Evolutionary conservation across 2,797 vertebrate species (phyloP).

Genomic region (Momotus momota): DNA sequence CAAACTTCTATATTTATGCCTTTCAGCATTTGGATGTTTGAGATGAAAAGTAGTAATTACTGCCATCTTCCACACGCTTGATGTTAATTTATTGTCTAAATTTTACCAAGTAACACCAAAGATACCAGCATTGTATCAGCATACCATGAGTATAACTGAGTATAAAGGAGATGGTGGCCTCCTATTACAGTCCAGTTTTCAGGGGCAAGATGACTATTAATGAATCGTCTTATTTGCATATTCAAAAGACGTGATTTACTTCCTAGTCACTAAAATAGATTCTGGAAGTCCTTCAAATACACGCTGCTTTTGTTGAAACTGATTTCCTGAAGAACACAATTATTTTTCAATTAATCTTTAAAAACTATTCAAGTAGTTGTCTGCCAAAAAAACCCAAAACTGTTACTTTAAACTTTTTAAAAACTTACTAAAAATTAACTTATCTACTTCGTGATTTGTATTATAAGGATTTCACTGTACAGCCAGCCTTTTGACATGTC

Average conservation of each 20-base stretch:
- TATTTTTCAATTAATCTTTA: background rate
- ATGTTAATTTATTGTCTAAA: background rate
- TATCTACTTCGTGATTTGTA: background rate
- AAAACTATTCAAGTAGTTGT: background rate
- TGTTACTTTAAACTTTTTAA: background rate
- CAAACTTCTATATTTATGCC: background rate
- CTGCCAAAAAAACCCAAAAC: background rate
- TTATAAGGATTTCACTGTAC: background rate
- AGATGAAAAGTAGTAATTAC: background rate
- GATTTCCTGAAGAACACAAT: background rate
- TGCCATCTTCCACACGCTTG: background rate
- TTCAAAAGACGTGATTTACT: background rate
- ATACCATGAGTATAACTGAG: background rate
- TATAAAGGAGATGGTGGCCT: slow-evolving; percentile 6
- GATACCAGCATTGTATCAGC: background rate
- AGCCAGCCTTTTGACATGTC: background rate
- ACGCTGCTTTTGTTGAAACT: background rate
- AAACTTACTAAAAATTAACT: background rate
- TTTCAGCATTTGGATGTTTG: background rate
- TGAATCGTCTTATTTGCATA: background rate
- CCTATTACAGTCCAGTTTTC: slow-evolving; percentile 12
- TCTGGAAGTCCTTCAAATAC: background rate
- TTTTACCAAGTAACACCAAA: slow-evolving; percentile 3
- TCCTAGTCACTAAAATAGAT: background rate
- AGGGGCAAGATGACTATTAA: background rate